Evolutionary conservation across 2,888 invertebrate species (phyloP).

Genomic region (Hydropsyche betteni): DNA sequence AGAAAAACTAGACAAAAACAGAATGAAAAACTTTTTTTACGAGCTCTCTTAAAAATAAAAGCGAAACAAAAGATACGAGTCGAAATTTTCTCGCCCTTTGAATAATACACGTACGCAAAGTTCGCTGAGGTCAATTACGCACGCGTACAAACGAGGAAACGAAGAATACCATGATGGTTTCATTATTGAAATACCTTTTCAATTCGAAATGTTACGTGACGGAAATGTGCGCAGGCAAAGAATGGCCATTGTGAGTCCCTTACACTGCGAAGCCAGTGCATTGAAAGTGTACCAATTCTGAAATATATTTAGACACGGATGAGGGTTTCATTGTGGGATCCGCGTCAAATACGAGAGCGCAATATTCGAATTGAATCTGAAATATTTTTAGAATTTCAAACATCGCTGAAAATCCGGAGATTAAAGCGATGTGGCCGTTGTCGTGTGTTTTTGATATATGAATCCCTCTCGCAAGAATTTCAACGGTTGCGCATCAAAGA

Average conservation of each 20-base stretch:
- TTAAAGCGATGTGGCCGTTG: not conserved
- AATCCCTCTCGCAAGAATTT: not conserved
- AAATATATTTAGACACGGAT: too few species aligned
- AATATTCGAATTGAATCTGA: too few species aligned
- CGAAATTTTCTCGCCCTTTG: not conserved
- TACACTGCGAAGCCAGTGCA: too few species aligned
- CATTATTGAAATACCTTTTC: too few species aligned
- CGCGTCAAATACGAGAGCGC: too few species aligned
- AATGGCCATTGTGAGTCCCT: too few species aligned
- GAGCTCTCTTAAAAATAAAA: constrained; percentile 34
- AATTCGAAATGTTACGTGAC: too few species aligned
- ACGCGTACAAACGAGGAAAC: not conserved
- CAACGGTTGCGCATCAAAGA: not conserved
- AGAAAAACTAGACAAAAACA: constrained; percentile 28
- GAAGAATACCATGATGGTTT: not conserved
- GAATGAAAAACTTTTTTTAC: constrained; percentile 35
- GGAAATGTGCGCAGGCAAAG: too few species aligned
- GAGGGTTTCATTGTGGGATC: too few species aligned
- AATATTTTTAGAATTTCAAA: too few species aligned
- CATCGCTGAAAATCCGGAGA: too few species aligned
- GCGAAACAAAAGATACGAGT: not conserved
- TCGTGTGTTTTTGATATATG: constrained; percentile 19
- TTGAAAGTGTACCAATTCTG: too few species aligned
- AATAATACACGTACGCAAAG: not conserved
- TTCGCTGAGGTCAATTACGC: not conserved